phyloP scores from a whole-genome alignment of 1,140 invertebrate genomes.

The Belonocnema kinseyi region DNA sequence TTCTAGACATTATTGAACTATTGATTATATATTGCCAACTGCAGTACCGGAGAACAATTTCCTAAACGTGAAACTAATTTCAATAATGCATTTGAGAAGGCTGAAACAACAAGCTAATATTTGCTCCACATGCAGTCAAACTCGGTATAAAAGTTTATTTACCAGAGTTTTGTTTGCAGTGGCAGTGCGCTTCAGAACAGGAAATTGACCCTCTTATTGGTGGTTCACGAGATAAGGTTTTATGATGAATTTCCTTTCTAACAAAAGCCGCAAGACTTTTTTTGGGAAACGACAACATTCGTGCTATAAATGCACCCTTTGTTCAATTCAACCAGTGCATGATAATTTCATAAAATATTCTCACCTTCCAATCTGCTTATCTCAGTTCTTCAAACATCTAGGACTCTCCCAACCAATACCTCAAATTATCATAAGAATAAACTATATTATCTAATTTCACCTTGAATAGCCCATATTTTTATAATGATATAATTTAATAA shows the following conservation, averaged over 20 bases:
- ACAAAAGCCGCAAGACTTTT: neutral
- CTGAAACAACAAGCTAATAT: constrained; percentile 7
- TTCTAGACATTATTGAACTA: too few relatives aligned
- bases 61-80: neutral
- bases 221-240: constrained; percentile 50
- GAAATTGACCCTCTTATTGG: constrained; percentile 12
- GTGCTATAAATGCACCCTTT: neutral
- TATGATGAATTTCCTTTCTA: constrained; percentile 50
- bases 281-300: constrained; percentile 4
- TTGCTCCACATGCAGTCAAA: constrained; percentile 1
- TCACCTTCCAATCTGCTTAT: constrained; percentile 7
- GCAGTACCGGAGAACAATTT: too few relatives aligned
- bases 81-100: neutral
- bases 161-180: neutral
- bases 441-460: neutral
- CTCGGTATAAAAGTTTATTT: constrained; percentile 6
- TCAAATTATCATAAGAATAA: too few relatives aligned
- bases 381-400: constrained; percentile 4
- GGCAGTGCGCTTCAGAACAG: neutral
- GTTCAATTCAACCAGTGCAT: neutral
- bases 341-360: neutral
- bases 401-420: neutral
- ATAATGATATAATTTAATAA: too few relatives aligned
- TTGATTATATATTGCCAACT: too few relatives aligned
- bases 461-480: neutral